Evolutionary conservation across 2,888 invertebrate genomes (phyloP), one percentile per base, ranked within the genome.

Genomic region (Dascillus cervinus): DNA sequence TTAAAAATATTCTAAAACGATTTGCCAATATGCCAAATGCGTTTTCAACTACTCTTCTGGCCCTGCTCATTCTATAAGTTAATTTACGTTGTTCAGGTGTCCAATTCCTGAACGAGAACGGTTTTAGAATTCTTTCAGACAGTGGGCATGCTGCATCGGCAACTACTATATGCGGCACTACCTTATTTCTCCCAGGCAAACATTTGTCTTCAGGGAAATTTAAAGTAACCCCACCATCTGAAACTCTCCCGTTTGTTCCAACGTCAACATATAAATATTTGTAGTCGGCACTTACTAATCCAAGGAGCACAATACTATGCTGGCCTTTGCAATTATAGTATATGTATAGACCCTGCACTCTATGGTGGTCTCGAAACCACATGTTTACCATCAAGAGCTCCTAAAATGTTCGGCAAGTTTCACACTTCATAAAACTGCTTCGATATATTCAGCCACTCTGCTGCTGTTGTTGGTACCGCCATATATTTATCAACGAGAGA

Each of bases 381-480:
- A 34, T 53, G 51, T 34, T 53, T 49, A 4, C 52, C 46, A 39
- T 47, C 45, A n/a, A 46, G 6, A 5, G 46, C 40, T 3, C 46
- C 45, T 11, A 51, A 12, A 22, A 41, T 39, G 37, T 53, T 41
- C 17, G 50, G 52, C 13, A 43, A 38, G 34, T 50, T 42, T 49
- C 52, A 53, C 4, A 22, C 9, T 9, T 23, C 22, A 10, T 32
- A 6, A 25, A 37, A 40, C 10, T 25, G 24, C 13, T 31, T 11
- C 13, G 39, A 13, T 6, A 34, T 27, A 11, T 30, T 12, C 13
- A n/a, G 15, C 34, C 30, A 38, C 23, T 33, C 33, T 25, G 9
- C 20, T 21, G 11, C 11, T 11, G 29, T 33, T 13, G 10, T 21
- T n/a, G 29, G 37, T 20, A 37, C 32, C 24, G 29, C 29, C 21